Evolutionary conservation across 2,797 vertebrate species (phyloP), one percentile per base, ranked within the genome.

Genomic region (Crypturellus tataupa): DNA sequence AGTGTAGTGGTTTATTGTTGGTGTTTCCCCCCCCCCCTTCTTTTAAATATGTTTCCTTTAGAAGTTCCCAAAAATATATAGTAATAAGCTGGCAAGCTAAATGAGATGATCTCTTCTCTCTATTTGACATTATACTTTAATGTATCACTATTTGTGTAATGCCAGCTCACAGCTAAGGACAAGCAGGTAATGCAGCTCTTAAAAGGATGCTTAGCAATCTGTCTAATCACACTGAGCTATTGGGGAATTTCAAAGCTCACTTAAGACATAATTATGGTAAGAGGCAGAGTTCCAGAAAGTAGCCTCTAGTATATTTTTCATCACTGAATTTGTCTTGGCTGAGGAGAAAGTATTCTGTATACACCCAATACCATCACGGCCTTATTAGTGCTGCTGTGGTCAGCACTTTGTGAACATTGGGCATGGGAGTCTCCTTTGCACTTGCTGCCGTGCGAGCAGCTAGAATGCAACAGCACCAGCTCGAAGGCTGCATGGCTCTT

Each of bases 381-480:
- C 79, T 90, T 86, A 88, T 79, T 94, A 92, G 56, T 68, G 81
- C 64, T 94, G 91, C 85, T 94, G 78, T 44, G 62, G 94, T 97
- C 92, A 97, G 95, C 96, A 97, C 49, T 97, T 97, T 97, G 79
- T 92, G 91, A 93, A 88, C 94, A 97, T 14, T 58, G 31, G 88
- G 64, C 89, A 46, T 13, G 76, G 89, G 78, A 85, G 73, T 33
- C 79, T 89, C 73, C 81, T 85, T 89, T 84, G 77, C 78, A 92
- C 62, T 95, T 95, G 77, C 29, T 96, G 95, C 91, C 84, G 94
- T 92, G 56, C 67, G 87, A 93, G 90, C 49, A 11, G 81, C 93
- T 96, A 70, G 77, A 94, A 87, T 63, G 69, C 79, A 87, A 60
- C 90, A 92, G 79, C 62, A 82, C 33, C 89, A 33, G 85, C 71